Conservation (phyloP, 2,113 vertebrate species). For the Colistium nudipinnis region DNA sequence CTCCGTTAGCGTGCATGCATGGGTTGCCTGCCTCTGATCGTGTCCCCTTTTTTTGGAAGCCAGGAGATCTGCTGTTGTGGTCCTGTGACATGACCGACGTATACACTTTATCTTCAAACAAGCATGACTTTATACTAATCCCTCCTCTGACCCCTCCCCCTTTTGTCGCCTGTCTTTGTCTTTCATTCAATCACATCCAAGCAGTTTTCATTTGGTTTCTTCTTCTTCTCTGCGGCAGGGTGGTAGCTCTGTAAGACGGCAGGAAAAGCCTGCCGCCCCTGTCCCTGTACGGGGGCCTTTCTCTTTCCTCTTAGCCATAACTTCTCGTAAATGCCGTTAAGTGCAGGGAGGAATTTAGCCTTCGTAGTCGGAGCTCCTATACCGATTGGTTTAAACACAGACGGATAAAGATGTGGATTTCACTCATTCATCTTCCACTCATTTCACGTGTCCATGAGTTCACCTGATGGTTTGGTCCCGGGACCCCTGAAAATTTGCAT, state of each 20-base stretch:
- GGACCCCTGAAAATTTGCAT: conserved; percentile 65
- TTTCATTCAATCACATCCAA: conserved; percentile 74
- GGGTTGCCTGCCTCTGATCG: conserved; percentile 87
- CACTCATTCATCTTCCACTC: conserved; percentile 85
- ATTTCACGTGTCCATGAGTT: conserved; percentile 71
- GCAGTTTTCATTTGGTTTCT: conserved; percentile 74
- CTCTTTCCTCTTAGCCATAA: conserved; percentile 39
- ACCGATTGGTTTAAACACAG: conserved; percentile 41
- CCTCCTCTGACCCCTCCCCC: conserved; percentile 51
- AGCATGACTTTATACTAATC: conserved; percentile 91
- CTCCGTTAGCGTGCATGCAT: conserved; percentile 90
- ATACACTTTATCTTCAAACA: conserved; percentile 79
- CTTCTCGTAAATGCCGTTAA: conserved; percentile 47
- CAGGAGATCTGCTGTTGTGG: conserved; percentile 71
- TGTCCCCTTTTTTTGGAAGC: conserved; percentile 81
- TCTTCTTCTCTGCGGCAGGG: conserved; percentile 57
- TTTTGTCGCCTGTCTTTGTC: conserved; percentile 69
- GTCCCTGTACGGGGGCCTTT: conserved; percentile 54
- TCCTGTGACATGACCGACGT: conserved; percentile 83
- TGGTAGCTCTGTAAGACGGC: conserved; percentile 62
- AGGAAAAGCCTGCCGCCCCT: conserved; percentile 49
- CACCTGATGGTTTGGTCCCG: conserved; percentile 65
- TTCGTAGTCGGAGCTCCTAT: conserved; percentile 67
- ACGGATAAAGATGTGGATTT: conserved; percentile 87
- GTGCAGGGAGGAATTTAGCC: conserved; percentile 67